Evolutionary conservation across 2,113 vertebrate genomes (phyloP), one percentile per base, ranked within the genome.

Genomic region (Furnarius figulus): DNA sequence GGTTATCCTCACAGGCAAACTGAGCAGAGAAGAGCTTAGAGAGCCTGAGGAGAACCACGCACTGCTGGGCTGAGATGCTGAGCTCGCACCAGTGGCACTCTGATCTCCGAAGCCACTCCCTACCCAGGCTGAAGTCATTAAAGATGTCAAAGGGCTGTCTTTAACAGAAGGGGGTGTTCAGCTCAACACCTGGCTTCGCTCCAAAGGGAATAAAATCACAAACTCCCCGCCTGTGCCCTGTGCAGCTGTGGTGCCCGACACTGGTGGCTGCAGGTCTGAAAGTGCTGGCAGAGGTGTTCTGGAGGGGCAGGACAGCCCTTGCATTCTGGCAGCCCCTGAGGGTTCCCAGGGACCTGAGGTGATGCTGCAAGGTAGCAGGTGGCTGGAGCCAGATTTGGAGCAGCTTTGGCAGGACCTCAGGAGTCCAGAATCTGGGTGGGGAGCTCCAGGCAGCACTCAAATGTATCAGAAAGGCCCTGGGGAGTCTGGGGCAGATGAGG

Each of bases 81-180:
- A 87, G 74, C 68, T 55, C 39, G 27, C 13, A 2, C 27, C 0
- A 0, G 74, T 70, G 77, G 56, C 53, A 74, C 14, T 80, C 25
- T 19, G 6, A 68, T 83, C 59, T 49, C 68, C 1, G 2, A 42
- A 52, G 53, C 76, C 6, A 16, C 80, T 80, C 40, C 37, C 30
- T 89, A 44, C 58, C 33, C 28, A n/a, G 2, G 62, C 31, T 85
- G 74, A 84, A 74, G 66, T 91, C 84, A 89, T 58, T 62, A 72
- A 58, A 78, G 94, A 78, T 89, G 89, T 73, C 93, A 62, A 85
- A 89, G 85, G 71, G 42, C 42, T 66, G 93, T 77, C 94, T 87
- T 90, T 73, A 59, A 90, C 63, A 67, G 78, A 67, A 62, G 33
- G 58, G 53, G 71, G 59, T 73, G 89, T 70, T 91, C 0, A 0